Evolutionary conservation across 2,888 invertebrate species (phyloP).

Genomic region (Caenorhabditis japonica): DNA sequence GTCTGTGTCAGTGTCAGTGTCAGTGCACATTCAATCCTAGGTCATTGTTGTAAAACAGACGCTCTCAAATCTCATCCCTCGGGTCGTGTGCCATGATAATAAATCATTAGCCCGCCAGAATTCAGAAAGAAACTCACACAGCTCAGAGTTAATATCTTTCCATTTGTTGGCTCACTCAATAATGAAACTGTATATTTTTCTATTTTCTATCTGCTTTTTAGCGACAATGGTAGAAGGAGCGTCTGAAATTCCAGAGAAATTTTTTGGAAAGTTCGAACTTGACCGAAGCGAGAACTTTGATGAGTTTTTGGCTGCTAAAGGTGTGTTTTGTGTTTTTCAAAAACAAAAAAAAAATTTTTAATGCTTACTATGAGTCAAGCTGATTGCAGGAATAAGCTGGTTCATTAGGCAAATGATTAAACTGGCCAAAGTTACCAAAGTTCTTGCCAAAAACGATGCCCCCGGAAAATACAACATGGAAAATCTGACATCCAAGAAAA

Average conservation of each 20-base stretch:
- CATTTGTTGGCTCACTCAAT: background rate
- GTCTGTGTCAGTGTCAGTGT: no score
- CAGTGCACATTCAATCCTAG: slow-evolving; percentile 21
- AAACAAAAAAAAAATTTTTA: background rate
- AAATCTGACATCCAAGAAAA: slow-evolving; percentile 71
- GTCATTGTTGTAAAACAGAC: slow-evolving; percentile 34
- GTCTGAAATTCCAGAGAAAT: slow-evolving; percentile 67
- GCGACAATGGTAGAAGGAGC: slow-evolving; percentile 35
- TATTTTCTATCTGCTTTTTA: slow-evolving; percentile 38
- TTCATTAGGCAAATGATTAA: slow-evolving; percentile 71
- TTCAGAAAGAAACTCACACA: no score
- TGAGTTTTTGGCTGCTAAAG: slow-evolving; percentile 74
- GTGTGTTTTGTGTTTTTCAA: slow-evolving; percentile 46
- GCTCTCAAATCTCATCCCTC: slow-evolving; percentile 15
- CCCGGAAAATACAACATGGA: slow-evolving; percentile 66
- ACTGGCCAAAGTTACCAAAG: slow-evolving; percentile 73
- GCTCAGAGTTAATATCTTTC: background rate
- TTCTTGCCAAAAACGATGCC: slow-evolving; percentile 52
- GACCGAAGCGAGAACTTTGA: slow-evolving; percentile 76
- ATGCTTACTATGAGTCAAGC: background rate
- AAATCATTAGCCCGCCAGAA: slow-evolving; percentile 22
- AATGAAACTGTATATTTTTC: slow-evolving; percentile 29
- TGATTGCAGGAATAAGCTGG: slow-evolving; percentile 62
- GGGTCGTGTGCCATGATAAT: slow-evolving; percentile 17
- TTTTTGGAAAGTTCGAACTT: slow-evolving; percentile 72